phyloP scores from a whole-genome alignment of 2,888 invertebrate genomes.

The Sinelater perroti region DNA sequence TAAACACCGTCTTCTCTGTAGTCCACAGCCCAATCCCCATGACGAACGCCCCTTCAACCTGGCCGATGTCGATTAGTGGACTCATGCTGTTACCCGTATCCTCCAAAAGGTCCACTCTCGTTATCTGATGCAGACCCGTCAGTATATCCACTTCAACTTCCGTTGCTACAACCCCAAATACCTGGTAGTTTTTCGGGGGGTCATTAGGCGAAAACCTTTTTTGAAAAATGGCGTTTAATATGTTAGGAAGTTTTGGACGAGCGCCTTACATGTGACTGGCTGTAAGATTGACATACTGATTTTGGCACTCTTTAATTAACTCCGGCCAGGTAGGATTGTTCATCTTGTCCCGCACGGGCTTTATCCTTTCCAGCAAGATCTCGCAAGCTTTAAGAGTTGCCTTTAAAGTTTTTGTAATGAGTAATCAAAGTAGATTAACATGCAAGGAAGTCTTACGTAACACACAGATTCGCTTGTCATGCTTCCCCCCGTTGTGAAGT shows the following conservation, averaged over 20 bases:
- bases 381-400: no score
- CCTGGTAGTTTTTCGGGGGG: background rate
- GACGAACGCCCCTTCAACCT: conserved; percentile 73
- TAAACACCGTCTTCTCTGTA: conserved; percentile 73
- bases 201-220: conserved; percentile 6
- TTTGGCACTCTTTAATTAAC: conserved; percentile 65
- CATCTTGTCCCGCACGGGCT: conserved; percentile 66
- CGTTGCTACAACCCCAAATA: conserved; percentile 45
- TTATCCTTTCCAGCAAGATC: conserved; percentile 67
- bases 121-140: conserved; percentile 76
- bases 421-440: conserved; percentile 8
- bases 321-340: conserved; percentile 65
- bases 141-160: conserved; percentile 83
- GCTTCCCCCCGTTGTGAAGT: conserved; percentile 74
- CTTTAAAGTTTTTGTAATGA: background rate
- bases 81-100: conserved; percentile 78
- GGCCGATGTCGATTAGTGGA: conserved; percentile 77
- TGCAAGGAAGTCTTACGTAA: conserved; percentile 47
- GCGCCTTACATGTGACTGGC: conserved; percentile 50
- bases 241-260: no score
- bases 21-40: conserved; percentile 77
- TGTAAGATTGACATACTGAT: conserved; percentile 67
- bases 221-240: no score
- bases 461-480: conserved; percentile 75
- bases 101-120: conserved; percentile 76